Evolutionary conservation across 37 sponge, comb jelly and placozoan genomes (phyloP).

Genomic region (Corticium candelabrum): DNA sequence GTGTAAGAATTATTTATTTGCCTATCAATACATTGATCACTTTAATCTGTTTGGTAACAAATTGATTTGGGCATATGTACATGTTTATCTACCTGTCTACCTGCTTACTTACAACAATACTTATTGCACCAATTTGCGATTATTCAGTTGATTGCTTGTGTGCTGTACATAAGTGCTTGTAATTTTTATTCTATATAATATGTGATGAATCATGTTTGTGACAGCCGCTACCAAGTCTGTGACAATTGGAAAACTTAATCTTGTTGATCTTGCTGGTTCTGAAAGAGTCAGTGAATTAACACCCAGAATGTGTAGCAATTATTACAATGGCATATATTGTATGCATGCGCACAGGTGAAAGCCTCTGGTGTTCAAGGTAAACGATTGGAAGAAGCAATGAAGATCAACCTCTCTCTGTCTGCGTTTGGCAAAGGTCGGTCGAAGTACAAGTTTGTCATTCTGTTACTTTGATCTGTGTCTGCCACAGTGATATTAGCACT

Average conservation of each 20-base stretch:
- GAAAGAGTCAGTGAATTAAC: slow-evolving; percentile 49
- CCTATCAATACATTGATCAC: no score
- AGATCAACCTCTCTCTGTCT: slow-evolving; percentile 85
- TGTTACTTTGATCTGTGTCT: no score
- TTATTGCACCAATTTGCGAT: slow-evolving; percentile 21
- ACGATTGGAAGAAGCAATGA: slow-evolving; percentile 77
- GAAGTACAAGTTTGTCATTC: not conserved
- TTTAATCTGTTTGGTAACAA: no score
- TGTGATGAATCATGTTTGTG: not conserved
- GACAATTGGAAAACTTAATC: slow-evolving; percentile 88
- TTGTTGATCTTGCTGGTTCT: slow-evolving; percentile 95
- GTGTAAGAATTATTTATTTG: no score
- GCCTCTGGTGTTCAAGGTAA: slow-evolving; percentile 65
- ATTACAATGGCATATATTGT: not conserved
- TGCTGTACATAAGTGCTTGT: slow-evolving; percentile 9
- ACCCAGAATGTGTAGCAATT: not conserved
- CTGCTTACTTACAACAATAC: no score
- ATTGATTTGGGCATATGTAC: no score
- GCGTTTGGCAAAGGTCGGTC: slow-evolving; percentile 75
- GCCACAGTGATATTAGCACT: slow-evolving; percentile 73
- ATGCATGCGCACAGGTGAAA: slow-evolving; percentile 24
- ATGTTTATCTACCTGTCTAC: no score
- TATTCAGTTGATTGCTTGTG: slow-evolving; percentile 14
- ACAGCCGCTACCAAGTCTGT: slow-evolving; percentile 34
- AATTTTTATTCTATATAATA: no score